Evolutionary conservation across 2,797 vertebrate genomes (phyloP).

Genomic region (Clarias platycephalus): DNA sequence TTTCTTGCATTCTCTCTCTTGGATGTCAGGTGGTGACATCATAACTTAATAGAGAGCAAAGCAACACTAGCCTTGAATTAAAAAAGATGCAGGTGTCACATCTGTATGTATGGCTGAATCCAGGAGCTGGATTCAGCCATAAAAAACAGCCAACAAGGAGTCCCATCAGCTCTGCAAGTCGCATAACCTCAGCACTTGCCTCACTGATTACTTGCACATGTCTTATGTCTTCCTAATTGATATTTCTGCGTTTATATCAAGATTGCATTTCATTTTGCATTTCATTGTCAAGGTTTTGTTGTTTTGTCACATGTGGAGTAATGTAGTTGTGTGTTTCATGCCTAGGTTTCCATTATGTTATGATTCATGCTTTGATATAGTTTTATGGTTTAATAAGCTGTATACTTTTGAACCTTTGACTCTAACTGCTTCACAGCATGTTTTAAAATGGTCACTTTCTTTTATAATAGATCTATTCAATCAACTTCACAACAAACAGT

Average conservation of each 20-base stretch:
- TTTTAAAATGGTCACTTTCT: not conserved
- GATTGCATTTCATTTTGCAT: not conserved
- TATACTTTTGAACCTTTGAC: not conserved
- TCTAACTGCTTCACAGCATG: not conserved
- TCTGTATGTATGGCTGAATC: too few relatives aligned
- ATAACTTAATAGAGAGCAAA: not conserved
- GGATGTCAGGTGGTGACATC: slow-evolving; percentile 21
- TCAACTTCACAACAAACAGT: not conserved
- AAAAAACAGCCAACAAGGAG: not conserved
- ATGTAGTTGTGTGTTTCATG: not conserved
- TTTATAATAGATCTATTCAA: not conserved
- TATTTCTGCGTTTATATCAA: not conserved
- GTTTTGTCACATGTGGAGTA: not conserved
- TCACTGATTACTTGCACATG: not conserved
- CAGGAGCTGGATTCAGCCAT: not conserved
- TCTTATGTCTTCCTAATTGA: not conserved
- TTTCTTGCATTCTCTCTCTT: not conserved
- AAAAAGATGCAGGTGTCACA: not conserved
- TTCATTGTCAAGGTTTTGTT: not conserved
- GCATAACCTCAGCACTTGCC: not conserved
- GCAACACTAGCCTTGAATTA: not conserved
- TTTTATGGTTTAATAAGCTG: not conserved
- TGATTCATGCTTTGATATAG: not conserved
- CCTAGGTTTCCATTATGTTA: not conserved
- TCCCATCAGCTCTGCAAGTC: not conserved